A percentile compares a stretch with the other conserved stretches of the same genome.
Evolutionary conservation across 92 coral and sea anemone species (phyloP).

Genomic region (Meandrina meandrites): DNA sequence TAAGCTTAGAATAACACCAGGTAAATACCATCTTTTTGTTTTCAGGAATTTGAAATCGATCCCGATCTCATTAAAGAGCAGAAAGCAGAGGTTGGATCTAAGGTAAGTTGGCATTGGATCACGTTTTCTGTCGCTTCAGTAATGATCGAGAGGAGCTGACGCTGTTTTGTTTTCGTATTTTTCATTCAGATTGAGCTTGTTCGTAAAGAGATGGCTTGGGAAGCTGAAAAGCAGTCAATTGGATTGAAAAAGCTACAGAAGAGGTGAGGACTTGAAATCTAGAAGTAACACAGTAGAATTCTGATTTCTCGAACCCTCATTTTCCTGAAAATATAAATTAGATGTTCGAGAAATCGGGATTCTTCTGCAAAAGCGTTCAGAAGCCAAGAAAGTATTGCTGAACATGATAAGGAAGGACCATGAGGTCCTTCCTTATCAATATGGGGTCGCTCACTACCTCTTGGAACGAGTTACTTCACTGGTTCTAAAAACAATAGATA

Average conservation of each 20-base stretch:
- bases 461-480: no score
- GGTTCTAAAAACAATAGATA: no score
- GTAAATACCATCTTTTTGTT: background rate
- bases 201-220: constrained; percentile 94
- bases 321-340: no score
- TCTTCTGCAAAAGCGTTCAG: no score
- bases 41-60: constrained; percentile 91
- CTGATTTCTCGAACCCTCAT: no score
- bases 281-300: no score
- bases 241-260: constrained; percentile 87
- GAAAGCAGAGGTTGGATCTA: constrained; percentile 76
- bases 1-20: no score
- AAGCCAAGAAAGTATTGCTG: no score
- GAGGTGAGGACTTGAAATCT: constrained; percentile 58
- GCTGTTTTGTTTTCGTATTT: background rate
- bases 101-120: constrained; percentile 48
- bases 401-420: no score
- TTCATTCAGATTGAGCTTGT: constrained; percentile 77
- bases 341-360: no score
- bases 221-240: constrained; percentile 88
- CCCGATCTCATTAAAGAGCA: constrained; percentile 89
- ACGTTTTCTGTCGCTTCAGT: background rate
- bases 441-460: no score
- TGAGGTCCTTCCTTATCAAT: no score
- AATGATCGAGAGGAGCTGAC: background rate